These are phyloP conservation scores for Trachemys scripta DNA, from an alignment of 2,113 vertebrate genomes.

Conservation along the genomic window DNA sequence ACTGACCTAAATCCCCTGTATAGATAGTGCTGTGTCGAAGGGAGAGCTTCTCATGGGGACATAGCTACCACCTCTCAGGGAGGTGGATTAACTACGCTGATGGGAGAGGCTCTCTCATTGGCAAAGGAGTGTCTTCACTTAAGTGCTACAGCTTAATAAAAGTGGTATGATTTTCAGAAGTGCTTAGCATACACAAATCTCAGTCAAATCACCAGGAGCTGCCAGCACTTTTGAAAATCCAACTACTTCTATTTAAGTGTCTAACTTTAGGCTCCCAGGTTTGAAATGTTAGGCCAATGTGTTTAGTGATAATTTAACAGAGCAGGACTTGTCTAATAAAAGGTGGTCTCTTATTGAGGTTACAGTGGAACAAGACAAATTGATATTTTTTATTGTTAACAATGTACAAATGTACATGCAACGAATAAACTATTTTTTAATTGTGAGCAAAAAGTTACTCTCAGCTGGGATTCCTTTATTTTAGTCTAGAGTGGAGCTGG, in stretches of 20 bases:
- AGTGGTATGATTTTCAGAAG: slow-evolving; percentile 34
- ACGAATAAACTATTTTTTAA: background rate
- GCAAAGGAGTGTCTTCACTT: background rate
- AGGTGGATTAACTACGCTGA: no score
- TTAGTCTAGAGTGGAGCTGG: no score
- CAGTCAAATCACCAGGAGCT: slow-evolving; percentile 36
- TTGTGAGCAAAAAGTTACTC: background rate
- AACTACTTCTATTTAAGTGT: slow-evolving; percentile 44
- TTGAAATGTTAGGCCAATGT: slow-evolving; percentile 22
- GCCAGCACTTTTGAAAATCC: slow-evolving; percentile 36
- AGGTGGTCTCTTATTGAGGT: background rate
- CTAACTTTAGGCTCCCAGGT: background rate
- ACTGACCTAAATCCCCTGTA: no score
- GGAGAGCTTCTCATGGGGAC: no score
- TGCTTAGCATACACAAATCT: slow-evolving; percentile 27
- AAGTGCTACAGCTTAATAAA: slow-evolving; percentile 13
- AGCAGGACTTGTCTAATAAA: background rate
- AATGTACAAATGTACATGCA: background rate
- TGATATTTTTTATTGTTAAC: background rate
- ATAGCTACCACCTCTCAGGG: background rate
- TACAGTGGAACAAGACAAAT: background rate
- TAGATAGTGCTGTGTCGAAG: background rate
- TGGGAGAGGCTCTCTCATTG: background rate
- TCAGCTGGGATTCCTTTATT: background rate
- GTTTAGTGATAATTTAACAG: slow-evolving; percentile 7